phyloP scores from a whole-genome alignment of 2,888 invertebrate species.

The Luperina testacea region DNA sequence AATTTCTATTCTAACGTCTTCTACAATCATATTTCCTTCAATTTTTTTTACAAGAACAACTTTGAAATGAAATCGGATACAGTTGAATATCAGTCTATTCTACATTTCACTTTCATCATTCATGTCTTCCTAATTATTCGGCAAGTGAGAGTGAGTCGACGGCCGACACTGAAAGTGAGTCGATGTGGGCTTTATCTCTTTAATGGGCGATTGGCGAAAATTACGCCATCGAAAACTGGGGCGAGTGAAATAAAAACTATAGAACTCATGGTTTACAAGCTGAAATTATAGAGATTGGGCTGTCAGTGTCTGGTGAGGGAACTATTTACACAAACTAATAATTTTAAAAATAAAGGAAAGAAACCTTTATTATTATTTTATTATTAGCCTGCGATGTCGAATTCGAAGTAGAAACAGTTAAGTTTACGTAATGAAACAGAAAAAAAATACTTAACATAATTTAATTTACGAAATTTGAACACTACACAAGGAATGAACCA shows the following conservation, averaged over 20 bases:
- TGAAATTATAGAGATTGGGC: not conserved
- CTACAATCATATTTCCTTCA: not conserved
- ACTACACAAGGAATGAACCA: not conserved
- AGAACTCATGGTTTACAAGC: constrained; percentile 1
- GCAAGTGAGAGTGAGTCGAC: constrained; percentile 49
- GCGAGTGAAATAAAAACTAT: constrained; percentile 20
- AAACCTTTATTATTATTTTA: not conserved
- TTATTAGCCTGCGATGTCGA: not conserved
- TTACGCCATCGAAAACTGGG: constrained; percentile 16
- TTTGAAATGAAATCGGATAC: not conserved
- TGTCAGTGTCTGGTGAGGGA: not conserved
- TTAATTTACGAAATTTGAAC: not conserved
- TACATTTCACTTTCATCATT: constrained; percentile 39
- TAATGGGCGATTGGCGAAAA: constrained; percentile 39
- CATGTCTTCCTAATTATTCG: constrained; percentile 27
- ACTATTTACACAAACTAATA: not conserved
- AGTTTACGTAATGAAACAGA: not conserved
- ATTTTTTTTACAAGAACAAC: not conserved
- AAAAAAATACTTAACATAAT: not conserved
- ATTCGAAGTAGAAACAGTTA: not conserved
- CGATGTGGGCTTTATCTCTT: constrained; percentile 56
- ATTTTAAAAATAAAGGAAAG: not conserved
- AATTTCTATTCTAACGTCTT: not conserved
- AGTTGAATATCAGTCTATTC: constrained; percentile 1
- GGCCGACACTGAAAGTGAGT: constrained; percentile 52